These are phyloP conservation scores for Apostichopus leukothele DNA, from an alignment of 53 echinoderm and acorn worm genomes.

Conservation along the genomic window DNA sequence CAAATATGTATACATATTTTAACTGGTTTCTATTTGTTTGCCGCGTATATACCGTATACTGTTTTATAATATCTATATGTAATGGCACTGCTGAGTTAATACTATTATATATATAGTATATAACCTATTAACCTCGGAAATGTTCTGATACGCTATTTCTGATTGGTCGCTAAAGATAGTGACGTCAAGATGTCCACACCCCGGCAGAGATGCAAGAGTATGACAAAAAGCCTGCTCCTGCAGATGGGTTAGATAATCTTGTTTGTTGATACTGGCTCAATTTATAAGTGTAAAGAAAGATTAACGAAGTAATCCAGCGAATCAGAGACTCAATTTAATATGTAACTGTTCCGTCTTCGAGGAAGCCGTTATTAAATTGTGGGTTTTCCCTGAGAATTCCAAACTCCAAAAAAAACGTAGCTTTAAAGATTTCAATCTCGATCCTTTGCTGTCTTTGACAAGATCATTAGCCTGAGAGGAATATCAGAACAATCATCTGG, in stretches of 20 bases:
- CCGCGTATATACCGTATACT: no score
- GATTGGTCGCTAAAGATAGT: constrained; percentile 18
- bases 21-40: no score
- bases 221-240: background rate
- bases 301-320: background rate
- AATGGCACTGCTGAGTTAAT: no score
- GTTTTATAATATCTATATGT: no score
- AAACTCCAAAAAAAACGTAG: background rate
- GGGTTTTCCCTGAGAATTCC: background rate
- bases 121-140: constrained; percentile 15
- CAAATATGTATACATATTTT: no score
- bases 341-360: background rate
- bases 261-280: constrained; percentile 7
- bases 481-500: background rate
- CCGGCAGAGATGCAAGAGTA: background rate
- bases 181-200: constrained; percentile 27
- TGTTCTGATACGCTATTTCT: background rate
- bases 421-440: constrained; percentile 30
- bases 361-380: background rate
- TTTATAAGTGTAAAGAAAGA: background rate
- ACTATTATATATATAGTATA: no score
- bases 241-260: background rate
- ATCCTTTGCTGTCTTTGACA: background rate
- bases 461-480: constrained; percentile 22
- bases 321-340: constrained; percentile 4